These are phyloP conservation scores for Theocolax elegans DNA, from an alignment of 1,140 invertebrate species.

Conservation along the genomic window DNA sequence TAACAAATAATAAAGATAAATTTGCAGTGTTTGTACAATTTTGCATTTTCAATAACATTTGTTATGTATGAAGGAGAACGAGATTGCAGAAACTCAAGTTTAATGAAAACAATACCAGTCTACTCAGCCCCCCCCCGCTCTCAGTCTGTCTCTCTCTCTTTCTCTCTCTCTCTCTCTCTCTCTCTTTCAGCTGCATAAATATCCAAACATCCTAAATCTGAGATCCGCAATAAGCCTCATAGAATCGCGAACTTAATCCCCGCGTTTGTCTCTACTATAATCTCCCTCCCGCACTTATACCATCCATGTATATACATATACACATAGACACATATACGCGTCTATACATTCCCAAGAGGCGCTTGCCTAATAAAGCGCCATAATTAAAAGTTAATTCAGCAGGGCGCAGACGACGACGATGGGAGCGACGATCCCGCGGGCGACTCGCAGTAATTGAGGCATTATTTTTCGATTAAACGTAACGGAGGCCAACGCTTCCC, in stretches of 20 bases:
- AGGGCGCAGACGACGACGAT: background rate
- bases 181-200: background rate
- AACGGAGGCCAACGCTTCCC: conserved; percentile 45
- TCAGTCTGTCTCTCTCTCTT: too few species aligned
- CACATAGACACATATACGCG: too few species aligned
- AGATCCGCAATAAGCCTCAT: background rate
- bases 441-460: conserved; percentile 53
- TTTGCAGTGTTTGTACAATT: too few species aligned
- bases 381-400: conserved; percentile 56
- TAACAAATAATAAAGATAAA: too few species aligned
- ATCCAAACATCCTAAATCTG: background rate
- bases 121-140: too few species aligned
- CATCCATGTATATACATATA: background rate
- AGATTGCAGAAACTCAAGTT: too few species aligned
- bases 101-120: too few species aligned
- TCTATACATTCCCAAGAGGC: too few species aligned
- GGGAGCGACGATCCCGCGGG: conserved; percentile 25
- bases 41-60: too few species aligned
- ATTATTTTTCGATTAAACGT: conserved; percentile 61
- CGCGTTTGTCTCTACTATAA: background rate
- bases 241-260: background rate
- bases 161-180: too few species aligned
- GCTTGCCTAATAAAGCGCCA: conserved; percentile 46
- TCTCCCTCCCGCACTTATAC: background rate
- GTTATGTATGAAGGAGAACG: too few species aligned